Conservation (phyloP, 1,140 invertebrate species). For the Bacillus rossius region DNA sequence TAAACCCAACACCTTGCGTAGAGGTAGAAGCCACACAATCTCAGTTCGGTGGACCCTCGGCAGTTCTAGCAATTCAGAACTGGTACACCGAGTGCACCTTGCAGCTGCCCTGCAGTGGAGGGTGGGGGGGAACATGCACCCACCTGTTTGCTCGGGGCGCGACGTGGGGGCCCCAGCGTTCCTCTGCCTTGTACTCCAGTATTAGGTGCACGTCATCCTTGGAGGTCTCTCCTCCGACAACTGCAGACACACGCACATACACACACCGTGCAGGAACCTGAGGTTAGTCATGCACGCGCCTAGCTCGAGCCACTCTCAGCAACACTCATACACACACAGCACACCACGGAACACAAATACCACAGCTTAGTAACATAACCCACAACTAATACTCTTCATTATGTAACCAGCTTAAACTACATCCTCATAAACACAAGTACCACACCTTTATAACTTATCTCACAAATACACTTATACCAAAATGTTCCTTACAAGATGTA, state of each 20-base stretch:
- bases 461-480: no score
- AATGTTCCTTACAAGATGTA: no score
- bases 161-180: constrained; percentile 66
- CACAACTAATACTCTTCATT: no score
- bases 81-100: background rate
- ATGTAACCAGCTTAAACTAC: no score
- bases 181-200: constrained; percentile 70
- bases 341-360: no score
- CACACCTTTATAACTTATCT: no score
- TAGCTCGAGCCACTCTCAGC: background rate
- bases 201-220: constrained; percentile 80
- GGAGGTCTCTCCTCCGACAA: constrained; percentile 54
- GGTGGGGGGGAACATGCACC: background rate
- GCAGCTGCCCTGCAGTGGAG: background rate
- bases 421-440: no score
- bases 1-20: no score
- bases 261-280: constrained; percentile 1
- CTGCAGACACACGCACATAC: constrained; percentile 20
- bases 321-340: background rate
- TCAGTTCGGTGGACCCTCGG: no score
- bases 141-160: constrained; percentile 76
- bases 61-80: no score
- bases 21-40: no score
- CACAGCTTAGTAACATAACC: no score
- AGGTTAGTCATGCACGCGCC: constrained; percentile 5